These are phyloP conservation scores for Emydoidea blandingii DNA, from an alignment of 2,797 vertebrate species.

Conservation along the genomic window DNA sequence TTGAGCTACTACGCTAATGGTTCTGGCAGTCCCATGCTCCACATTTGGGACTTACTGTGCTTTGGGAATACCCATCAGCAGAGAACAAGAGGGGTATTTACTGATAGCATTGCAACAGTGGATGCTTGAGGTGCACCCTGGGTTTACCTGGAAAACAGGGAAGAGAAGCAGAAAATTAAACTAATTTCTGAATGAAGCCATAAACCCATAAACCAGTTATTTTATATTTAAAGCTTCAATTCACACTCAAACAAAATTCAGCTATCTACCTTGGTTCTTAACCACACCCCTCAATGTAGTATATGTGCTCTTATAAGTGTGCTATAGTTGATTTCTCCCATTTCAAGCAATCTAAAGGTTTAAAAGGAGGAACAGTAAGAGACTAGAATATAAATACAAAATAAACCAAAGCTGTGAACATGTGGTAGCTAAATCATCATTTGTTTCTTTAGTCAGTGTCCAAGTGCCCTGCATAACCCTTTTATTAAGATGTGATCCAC, in stretches of 20 bases:
- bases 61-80: constrained; percentile 2
- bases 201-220: background rate
- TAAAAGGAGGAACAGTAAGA: background rate
- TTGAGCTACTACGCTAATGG: background rate
- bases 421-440: background rate
- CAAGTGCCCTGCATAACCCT: background rate
- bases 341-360: background rate
- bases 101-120: background rate
- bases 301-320: background rate
- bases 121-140: accelerated
- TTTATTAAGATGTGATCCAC: background rate
- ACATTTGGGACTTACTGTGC: constrained; percentile 49
- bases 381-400: background rate
- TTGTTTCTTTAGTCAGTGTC: background rate
- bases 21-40: background rate
- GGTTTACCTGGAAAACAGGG: constrained; percentile 40
- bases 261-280: background rate
- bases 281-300: accelerated
- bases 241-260: background rate
- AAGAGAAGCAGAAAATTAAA: constrained; percentile 13
- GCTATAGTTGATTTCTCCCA: background rate
- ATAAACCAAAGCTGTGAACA: background rate
- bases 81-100: background rate
- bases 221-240: background rate
- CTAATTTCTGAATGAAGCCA: background rate